phyloP scores from a whole-genome alignment of 2,113 vertebrate genomes.

The Pomatorhinus ruficollis region DNA sequence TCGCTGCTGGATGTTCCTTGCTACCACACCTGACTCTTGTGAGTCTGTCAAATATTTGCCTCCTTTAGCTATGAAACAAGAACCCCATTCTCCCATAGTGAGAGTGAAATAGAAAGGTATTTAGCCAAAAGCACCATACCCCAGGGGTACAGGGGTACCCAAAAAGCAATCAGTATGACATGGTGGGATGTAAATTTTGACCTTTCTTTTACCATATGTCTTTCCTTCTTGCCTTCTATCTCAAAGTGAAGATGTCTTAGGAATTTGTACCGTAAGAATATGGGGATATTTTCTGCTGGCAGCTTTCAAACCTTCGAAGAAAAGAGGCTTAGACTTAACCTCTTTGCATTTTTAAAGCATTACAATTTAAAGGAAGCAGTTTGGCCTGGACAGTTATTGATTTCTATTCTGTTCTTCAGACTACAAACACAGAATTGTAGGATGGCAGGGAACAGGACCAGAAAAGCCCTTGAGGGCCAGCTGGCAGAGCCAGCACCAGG shows the following conservation, averaged over 20 bases:
- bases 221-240: not conserved
- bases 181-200: not conserved
- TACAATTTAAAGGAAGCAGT: not conserved
- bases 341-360: constrained; percentile 2
- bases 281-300: not conserved
- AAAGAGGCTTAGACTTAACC: constrained; percentile 19
- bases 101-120: not conserved
- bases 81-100: not conserved
- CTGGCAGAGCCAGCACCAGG: not conserved
- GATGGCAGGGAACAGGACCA: not conserved
- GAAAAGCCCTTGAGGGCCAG: not conserved
- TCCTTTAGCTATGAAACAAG: not conserved
- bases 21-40: not conserved
- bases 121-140: not conserved
- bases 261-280: not conserved
- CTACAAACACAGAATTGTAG: not conserved
- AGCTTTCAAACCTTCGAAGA: not conserved
- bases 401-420: not conserved
- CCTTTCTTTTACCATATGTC: not conserved
- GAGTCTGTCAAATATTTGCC: not conserved
- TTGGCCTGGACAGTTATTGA: not conserved
- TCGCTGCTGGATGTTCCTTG: not conserved
- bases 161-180: not conserved
- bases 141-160: not conserved
- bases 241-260: not conserved